Evolutionary conservation across 2,888 invertebrate species (phyloP), one percentile per base, ranked within the genome.

Genomic region (Oscheius myriophilus): DNA sequence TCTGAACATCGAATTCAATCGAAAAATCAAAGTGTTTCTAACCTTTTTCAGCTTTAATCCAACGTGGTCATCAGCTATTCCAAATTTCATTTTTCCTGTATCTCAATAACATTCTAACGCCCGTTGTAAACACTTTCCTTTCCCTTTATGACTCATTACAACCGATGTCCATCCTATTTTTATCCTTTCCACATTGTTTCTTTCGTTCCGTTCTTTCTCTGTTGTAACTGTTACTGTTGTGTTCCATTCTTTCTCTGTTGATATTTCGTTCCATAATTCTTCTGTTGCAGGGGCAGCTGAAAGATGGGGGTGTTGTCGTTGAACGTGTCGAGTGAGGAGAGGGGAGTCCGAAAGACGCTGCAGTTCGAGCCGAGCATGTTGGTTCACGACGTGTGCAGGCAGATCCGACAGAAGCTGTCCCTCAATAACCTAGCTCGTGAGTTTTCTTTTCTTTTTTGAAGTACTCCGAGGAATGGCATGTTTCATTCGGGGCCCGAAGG

Each of bases 281-380:
- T 33, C 33, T 33, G 33, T 66, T 66, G 46, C 58, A 66, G 51
- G 57, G 57, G 55, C 66, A 49, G 57, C 54, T 42, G 9, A 25
- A 26, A 14, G 25, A 80, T 80, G 88, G 89, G 88, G 71, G 88
- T 87, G 72, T 87, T 90, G 67, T 89, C 89, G 72, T 86, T 90
- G 76, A 89, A 88, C 81, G 88, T 90, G 75, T 51, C 88, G 82
- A 87, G 89, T 68, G 86, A 87, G 67, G 89, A 89, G 69, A 87
- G 86, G 80, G 88, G 87, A 79, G 86, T 94, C 86, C 94, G 94
- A 87, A 97, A 97, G 90, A 82, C 78, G 57, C 95, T 98, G 90
- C 95, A 96, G 89, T 97, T 97, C 89, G 95, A 96, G 88, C 94
- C 96, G 46, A 92, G 93, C 86, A 95, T 93, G 76, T 92, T 94